Evolutionary conservation across 2,797 vertebrate genomes (phyloP).

Genomic region (Rhinoraja longicauda): DNA sequence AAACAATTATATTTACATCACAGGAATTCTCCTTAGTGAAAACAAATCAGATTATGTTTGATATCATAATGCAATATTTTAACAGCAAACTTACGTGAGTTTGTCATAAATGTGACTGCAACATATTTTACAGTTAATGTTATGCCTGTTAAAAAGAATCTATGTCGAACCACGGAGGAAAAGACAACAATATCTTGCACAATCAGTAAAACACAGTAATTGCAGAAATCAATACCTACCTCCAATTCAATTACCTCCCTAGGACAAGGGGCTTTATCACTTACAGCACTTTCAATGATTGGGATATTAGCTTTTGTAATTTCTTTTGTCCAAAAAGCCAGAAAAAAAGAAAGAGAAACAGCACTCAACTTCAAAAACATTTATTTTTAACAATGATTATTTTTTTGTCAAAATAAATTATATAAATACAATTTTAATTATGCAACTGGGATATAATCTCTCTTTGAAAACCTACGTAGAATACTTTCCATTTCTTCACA

Average conservation of each 20-base stretch:
- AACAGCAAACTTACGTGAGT: not conserved
- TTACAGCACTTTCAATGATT: conserved; percentile 35
- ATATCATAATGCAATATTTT: not conserved
- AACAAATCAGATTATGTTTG: not conserved
- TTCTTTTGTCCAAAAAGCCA: conserved; percentile 50
- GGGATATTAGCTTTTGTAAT: conserved; percentile 46
- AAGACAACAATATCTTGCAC: not conserved
- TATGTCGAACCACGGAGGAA: not conserved
- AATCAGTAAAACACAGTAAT: not conserved
- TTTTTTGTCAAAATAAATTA: not conserved
- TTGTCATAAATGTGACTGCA: too few relatives aligned
- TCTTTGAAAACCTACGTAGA: conserved; percentile 25
- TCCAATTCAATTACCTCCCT: conserved; percentile 49
- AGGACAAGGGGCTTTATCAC: conserved; percentile 42
- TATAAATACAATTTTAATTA: not conserved
- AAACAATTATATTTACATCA: not conserved
- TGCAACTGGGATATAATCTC: not conserved
- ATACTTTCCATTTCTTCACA: conserved; percentile 39
- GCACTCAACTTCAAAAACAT: not conserved
- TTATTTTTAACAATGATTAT: not conserved
- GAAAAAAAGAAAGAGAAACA: not conserved
- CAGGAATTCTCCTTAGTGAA: too few relatives aligned
- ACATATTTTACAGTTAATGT: not conserved
- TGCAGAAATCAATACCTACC: conserved; percentile 42
- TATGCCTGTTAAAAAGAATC: not conserved